Base-by-base conservation (phyloP, 1,140 invertebrate species). In the Panagrolaimus sp. region DNA sequence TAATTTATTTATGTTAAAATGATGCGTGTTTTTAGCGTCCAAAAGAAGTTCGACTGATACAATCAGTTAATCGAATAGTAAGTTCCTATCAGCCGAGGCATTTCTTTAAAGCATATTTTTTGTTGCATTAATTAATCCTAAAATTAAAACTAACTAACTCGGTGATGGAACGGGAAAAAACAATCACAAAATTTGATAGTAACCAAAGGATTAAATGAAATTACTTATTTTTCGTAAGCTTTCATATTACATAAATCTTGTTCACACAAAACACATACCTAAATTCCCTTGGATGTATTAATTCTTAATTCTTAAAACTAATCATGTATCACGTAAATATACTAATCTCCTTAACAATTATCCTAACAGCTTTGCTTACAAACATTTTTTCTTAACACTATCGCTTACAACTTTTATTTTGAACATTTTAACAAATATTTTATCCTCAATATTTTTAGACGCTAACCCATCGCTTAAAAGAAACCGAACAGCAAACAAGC, bases 1-100 rank as follows among this genome's bases (percentile, higher is more conserved):
- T 23, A 4, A 14, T 16, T 46, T 9, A 7, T 7, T n/a, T n/a
- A n/a, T n/a, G n/a, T n/a, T n/a, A n/a, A 57, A 27, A 57, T 64
- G 9, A 1, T 67, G 4, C 13, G 25, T 31, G 1, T 13, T 38
- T 38, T 57, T 42, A 67, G 57, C 31, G 20, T 38, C 42, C 38
- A 46, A n/a, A 20, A 38, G 25, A 23, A 16, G 66, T 27, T 31
- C 31, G 14, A 31, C 38, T 67, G 46, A 16, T 67, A 63, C 38
- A 67, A 46, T 67, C 48, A n/a, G 66, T 67, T 27, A 61, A 67
- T 31, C 47, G 57, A 67, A 67, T 67, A 57, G 66, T 67, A 46
- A 57, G 66, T 67, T 38, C 46, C 47, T 13, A 38, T 38, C 31
- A 38, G 31, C 31, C 31, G 31, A 38, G 31, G 7, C 2, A 2